Percentiles rank a stretch among this genome's conserved stretches.
phyloP scores from a whole-genome alignment of 2,113 vertebrate species.

The Dasypus novemcinctus region DNA sequence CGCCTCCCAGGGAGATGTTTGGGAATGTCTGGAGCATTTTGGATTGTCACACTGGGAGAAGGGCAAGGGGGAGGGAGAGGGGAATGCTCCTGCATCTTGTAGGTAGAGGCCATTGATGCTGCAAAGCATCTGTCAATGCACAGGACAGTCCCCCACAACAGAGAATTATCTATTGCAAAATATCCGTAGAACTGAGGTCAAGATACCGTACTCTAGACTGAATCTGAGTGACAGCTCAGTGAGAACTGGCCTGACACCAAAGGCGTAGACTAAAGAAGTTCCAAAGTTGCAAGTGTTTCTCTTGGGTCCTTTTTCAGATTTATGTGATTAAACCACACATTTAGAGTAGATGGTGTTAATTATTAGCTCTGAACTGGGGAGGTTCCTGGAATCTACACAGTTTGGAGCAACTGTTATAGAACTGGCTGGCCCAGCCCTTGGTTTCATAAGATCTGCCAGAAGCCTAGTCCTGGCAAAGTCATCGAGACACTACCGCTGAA shows the following conservation, averaged over 20 bases:
- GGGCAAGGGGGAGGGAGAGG: no score
- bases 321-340: conserved; percentile 62
- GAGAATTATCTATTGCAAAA: background rate
- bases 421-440: conserved; percentile 39
- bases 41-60: background rate
- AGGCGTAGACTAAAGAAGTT: conserved; percentile 63
- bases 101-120: background rate
- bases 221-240: conserved; percentile 24
- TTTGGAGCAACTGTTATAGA: conserved; percentile 63
- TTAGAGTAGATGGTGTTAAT: conserved; percentile 64
- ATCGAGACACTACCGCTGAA: conserved; percentile 37
- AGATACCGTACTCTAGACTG: conserved; percentile 39
- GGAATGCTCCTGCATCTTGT: background rate
- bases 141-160: background rate
- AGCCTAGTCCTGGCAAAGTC: conserved; percentile 64
- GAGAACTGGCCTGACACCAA: conserved; percentile 59
- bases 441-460: conserved; percentile 68
- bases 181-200: background rate
- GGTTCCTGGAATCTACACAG: conserved; percentile 66
- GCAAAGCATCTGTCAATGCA: background rate
- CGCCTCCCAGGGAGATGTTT: background rate
- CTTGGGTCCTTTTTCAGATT: conserved; percentile 64
- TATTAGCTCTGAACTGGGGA: conserved; percentile 67
- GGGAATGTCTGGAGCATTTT: background rate
- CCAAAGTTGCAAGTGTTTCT: conserved; percentile 61